Evolutionary conservation across 1,140 invertebrate genomes (phyloP), one percentile per base, ranked within the genome.

Genomic region (Danaus melanippus): DNA sequence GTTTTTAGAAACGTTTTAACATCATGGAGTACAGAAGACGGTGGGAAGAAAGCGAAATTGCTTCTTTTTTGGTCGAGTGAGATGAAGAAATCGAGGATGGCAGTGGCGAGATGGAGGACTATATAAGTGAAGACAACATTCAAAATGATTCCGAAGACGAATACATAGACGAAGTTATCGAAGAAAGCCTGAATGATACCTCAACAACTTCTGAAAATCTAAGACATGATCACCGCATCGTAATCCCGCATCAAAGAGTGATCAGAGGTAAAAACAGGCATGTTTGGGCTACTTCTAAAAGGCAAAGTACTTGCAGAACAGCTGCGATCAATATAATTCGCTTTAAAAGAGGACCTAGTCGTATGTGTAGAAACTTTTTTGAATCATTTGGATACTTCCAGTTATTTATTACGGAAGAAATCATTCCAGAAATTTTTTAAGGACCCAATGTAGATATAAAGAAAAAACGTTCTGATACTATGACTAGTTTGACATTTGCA

Each of bases 381-480:
- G 56, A 58, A 3, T 45, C 56, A 42, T 7, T 56, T n/a, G 9
- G 15, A 12, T 52, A 40, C 40, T 63, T 58, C 46, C 7, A 60
- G 17, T 41, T 60, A 39, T 59, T 62, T 50, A 50, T 56, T 7
- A 56, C 54, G 1, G 54, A 44, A 2, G 48, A 64, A 54, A 64
- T 59, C 11, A 45, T 56, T 10, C 12, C 51, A 17, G 62, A 64
- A n/a, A 49, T 64, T 7, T 58, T 64, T 42, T 43, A 46, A 8
- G 60, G 58, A 58, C 60, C 58, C 8, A 67, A 64, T 61, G 50
- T 52, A 12, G 65, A 67, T 42, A 67, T 64, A 9, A 48, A 56
- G 9, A 10, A 48, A n/a, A 64, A 61, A 59, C 58, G 53, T 32
- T 11, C 12, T 10, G 51, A 53, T 39, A 48, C 10, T 45, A 60